Evolutionary conservation across 2,113 vertebrate species (phyloP).

Genomic region (Gymnocephalus cernua): DNA sequence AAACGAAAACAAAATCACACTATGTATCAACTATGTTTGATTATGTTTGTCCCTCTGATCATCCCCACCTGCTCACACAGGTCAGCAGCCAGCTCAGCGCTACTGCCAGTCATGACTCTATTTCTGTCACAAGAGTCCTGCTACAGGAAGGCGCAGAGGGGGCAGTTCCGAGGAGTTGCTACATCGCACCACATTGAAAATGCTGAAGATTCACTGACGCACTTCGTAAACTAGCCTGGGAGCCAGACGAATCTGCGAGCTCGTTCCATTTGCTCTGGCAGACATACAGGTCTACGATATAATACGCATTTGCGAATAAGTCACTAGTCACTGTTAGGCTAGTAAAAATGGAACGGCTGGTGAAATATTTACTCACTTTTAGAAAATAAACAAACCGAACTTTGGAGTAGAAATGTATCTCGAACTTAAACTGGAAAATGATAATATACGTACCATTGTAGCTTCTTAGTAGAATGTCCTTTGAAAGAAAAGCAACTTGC

Average conservation of each 20-base stretch:
- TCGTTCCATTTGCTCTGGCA: too few species aligned
- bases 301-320: too few species aligned
- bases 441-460: conserved; percentile 66
- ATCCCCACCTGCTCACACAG: conserved; percentile 53
- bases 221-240: not conserved
- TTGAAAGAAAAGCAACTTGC: not conserved
- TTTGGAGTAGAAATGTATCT: not conserved
- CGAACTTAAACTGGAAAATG: not conserved
- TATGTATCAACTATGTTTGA: not conserved
- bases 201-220: not conserved
- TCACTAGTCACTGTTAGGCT: too few species aligned
- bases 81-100: conserved; percentile 46
- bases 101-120: conserved; percentile 55
- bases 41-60: not conserved
- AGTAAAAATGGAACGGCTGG: not conserved
- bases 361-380: not conserved
- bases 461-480: conserved; percentile 8
- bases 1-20: not conserved
- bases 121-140: conserved; percentile 53
- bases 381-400: not conserved
- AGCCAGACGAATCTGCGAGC: too few species aligned
- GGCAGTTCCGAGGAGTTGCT: conserved; percentile 5
- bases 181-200: conserved; percentile 14
- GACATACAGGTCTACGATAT: too few species aligned
- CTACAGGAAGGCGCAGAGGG: conserved; percentile 9